Conservation (phyloP, 2,113 vertebrate genomes). For the Tautogolabrus adspersus region DNA sequence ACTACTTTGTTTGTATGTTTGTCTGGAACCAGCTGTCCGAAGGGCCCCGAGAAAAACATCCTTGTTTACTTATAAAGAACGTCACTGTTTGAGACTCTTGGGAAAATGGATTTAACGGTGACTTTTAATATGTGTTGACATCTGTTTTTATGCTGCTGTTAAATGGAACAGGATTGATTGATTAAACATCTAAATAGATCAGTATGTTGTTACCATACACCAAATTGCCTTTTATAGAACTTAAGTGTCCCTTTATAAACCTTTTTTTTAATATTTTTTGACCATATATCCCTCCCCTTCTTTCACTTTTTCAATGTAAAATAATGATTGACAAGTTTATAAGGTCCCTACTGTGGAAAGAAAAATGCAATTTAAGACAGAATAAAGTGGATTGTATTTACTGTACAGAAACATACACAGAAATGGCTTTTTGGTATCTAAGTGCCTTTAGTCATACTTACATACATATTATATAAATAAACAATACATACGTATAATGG, state of each 20-base stretch:
- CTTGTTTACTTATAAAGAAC: conserved; percentile 3
- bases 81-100: neutral
- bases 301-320: no score
- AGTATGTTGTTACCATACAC: no score
- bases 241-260: no score
- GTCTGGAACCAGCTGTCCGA: neutral
- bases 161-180: neutral
- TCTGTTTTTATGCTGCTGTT: neutral
- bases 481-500: neutral
- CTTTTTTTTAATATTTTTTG: neutral
- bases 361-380: no score
- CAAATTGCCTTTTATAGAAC: no score
- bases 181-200: no score
- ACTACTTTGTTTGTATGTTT: conserved; percentile 1
- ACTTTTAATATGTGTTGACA: conserved; percentile 4
- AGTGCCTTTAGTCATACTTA: neutral
- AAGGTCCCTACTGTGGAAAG: no score
- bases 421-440: neutral
- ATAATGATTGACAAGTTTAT: no score
- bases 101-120: neutral
- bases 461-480: neutral
- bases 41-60: neutral
- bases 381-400: neutral
- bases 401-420: neutral
- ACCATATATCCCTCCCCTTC: no score